Percentiles rank a stretch among this genome's conserved stretches.
These are phyloP conservation scores for Echeneis naucrates DNA, from an alignment of 2,797 vertebrate species.

Conservation along the genomic window DNA sequence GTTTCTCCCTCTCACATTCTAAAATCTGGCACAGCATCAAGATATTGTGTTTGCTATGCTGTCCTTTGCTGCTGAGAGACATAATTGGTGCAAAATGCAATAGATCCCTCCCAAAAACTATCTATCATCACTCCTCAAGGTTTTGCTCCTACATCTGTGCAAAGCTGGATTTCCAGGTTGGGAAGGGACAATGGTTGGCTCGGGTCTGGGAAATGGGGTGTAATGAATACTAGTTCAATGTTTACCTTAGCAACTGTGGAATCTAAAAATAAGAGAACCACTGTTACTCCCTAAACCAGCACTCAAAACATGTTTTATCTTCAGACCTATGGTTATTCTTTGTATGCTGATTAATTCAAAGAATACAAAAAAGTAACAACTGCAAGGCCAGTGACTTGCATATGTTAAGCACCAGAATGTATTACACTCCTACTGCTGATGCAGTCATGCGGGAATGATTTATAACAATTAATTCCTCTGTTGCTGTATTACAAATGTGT, in stretches of 20 bases:
- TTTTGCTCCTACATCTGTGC: constrained; percentile 30
- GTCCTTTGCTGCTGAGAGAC: constrained; percentile 45
- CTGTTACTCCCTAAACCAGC: constrained; percentile 47
- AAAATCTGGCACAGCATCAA: constrained; percentile 68
- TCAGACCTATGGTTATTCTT: constrained; percentile 33
- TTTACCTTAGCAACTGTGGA: constrained; percentile 47
- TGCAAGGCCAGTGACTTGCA: constrained; percentile 35
- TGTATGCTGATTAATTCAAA: constrained; percentile 42
- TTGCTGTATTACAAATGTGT: constrained; percentile 41
- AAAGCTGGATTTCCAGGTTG: constrained; percentile 38
- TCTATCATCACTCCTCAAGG: constrained; percentile 42
- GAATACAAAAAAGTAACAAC: constrained; percentile 51
- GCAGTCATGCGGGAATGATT: constrained; percentile 32
- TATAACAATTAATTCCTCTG: constrained; percentile 42
- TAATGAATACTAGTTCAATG: constrained; percentile 48
- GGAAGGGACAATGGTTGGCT: constrained; percentile 22
- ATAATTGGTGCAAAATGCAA: constrained; percentile 47
- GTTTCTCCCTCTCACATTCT: constrained; percentile 63
- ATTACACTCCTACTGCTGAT: constrained; percentile 25
- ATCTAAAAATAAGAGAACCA: constrained; percentile 69
- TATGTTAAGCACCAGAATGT: constrained; percentile 34
- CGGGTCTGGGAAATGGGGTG: constrained; percentile 22
- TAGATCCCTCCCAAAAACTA: constrained; percentile 22
- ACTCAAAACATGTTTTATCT: constrained; percentile 47
- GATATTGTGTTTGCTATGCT: constrained; percentile 68